Conservation (phyloP, 2,888 invertebrate genomes). For the Megamerina dolium region DNA sequence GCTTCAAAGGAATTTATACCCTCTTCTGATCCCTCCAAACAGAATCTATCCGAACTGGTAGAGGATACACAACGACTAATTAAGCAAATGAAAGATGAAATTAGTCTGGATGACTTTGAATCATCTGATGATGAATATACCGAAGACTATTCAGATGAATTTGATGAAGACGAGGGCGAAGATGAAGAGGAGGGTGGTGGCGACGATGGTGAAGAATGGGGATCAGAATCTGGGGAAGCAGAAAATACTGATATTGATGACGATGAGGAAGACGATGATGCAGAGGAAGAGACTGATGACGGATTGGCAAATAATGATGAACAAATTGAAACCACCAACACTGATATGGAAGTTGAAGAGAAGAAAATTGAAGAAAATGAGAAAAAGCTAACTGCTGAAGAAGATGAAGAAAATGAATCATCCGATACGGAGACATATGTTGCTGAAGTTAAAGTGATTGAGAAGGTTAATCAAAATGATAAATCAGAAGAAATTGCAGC, state of each 20-base stretch:
- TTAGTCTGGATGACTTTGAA: conserved; percentile 53
- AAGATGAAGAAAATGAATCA: not conserved
- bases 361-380: no score
- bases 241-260: conserved; percentile 28
- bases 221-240: conserved; percentile 37
- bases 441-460: no score
- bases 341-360: no score
- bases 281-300: conserved; percentile 30
- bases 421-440: no score
- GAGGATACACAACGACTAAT: conserved; percentile 58
- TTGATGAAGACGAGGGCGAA: conserved; percentile 42
- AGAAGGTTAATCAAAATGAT: no score
- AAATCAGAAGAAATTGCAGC: no score
- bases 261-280: conserved; percentile 24
- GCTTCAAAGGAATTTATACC: conserved; percentile 36
- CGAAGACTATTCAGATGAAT: conserved; percentile 53
- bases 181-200: conserved; percentile 33
- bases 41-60: conserved; percentile 53
- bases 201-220: conserved; percentile 25
- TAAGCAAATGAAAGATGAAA: conserved; percentile 62
- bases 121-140: conserved; percentile 50
- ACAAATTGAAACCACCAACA: not conserved
- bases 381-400: not conserved
- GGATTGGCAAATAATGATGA: conserved; percentile 22
- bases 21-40: conserved; percentile 42